phyloP scores from a whole-genome alignment of 2,797 vertebrate genomes.

The Semaprochilodus insignis region DNA sequence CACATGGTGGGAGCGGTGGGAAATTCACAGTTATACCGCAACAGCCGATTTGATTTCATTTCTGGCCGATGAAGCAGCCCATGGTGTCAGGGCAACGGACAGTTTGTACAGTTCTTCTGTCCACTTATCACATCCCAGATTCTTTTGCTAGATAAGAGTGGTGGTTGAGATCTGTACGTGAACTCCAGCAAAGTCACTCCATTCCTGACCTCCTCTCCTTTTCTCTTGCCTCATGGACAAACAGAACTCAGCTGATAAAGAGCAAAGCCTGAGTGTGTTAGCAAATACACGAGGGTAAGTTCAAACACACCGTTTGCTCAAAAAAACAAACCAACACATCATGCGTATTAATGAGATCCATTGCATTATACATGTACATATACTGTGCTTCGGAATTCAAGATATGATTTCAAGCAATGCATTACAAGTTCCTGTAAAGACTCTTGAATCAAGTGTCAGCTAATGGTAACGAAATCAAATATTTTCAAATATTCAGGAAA shows the following conservation, averaged over 20 bases:
- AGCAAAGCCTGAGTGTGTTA: constrained; percentile 3
- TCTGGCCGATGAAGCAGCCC: constrained; percentile 11
- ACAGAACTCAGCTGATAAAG: constrained; percentile 31
- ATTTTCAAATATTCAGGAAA: too few relatives aligned
- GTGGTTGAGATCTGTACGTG: constrained; percentile 3
- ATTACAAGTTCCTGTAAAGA: neutral
- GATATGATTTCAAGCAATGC: neutral
- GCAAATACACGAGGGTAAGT: constrained; percentile 4
- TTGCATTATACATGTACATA: neutral
- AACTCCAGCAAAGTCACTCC: neutral
- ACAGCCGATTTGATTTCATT: constrained; percentile 18
- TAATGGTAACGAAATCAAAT: too few relatives aligned
- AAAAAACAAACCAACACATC: neutral
- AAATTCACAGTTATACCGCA: constrained; percentile 1
- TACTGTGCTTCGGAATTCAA: neutral
- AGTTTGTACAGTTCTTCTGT: constrained; percentile 12
- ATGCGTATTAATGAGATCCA: neutral
- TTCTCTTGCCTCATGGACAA: neutral
- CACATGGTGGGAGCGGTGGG: constrained; percentile 10
- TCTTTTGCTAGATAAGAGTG: neutral
- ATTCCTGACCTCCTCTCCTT: neutral
- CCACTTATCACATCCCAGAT: neutral
- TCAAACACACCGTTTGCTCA: neutral
- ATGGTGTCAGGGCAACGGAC: neutral
- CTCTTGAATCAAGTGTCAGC: neutral